These are phyloP conservation scores for Coelogynopora nodosa DNA, from an alignment of 2,888 invertebrate species.

Conservation along the genomic window DNA sequence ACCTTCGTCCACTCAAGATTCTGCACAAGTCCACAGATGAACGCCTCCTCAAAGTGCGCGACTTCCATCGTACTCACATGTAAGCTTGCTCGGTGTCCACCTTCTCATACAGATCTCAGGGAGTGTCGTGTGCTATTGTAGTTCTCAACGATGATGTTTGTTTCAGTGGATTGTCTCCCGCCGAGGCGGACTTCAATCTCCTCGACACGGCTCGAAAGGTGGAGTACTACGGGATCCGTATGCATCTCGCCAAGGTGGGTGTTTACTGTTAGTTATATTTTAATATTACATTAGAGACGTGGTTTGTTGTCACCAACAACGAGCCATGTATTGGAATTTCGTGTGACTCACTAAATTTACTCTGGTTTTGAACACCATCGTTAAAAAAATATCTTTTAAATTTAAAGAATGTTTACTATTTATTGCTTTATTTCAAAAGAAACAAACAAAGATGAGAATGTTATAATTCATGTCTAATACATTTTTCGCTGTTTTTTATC, in stretches of 20 bases:
- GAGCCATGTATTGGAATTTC: no score
- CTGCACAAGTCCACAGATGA: conserved; percentile 74
- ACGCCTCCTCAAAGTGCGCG: conserved; percentile 91
- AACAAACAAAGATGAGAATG: no score
- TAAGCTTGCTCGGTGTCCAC: no score
- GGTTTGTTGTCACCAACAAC: no score
- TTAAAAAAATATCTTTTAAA: no score
- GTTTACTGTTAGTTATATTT: background rate
- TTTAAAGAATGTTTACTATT: no score
- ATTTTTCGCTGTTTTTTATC: no score
- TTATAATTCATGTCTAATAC: no score
- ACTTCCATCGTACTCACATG: conserved; percentile 96
- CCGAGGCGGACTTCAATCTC: conserved; percentile 92
- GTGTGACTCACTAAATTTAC: no score
- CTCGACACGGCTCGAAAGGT: conserved; percentile 96
- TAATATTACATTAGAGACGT: background rate
- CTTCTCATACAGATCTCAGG: background rate
- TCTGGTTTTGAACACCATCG: no score
- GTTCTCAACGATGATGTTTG: no score
- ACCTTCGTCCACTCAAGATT: conserved; percentile 89
- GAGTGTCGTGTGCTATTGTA: conserved; percentile 1
- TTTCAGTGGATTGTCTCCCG: conserved; percentile 79
- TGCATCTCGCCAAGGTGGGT: conserved; percentile 83
- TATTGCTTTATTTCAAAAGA: no score
- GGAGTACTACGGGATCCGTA: conserved; percentile 93